These are phyloP conservation scores for Notechis scutatus DNA, from an alignment of 2,113 vertebrate genomes.

Conservation along the genomic window DNA sequence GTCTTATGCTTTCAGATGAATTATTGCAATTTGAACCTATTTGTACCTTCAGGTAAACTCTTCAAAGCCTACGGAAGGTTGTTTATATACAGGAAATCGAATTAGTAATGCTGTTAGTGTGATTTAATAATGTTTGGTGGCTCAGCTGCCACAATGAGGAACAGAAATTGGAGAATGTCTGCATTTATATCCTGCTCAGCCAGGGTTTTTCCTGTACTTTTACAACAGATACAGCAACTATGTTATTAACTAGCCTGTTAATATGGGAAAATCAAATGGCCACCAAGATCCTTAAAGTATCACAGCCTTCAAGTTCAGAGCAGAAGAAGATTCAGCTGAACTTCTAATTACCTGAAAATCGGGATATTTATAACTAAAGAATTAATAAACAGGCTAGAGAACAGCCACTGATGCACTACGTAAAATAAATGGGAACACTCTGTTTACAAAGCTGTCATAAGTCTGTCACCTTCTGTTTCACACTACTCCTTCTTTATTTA, in stretches of 20 bases:
- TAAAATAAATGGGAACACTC: neutral
- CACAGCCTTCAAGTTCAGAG: neutral
- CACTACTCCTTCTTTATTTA: neutral
- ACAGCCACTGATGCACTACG: neutral
- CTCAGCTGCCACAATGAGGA: slow-evolving; percentile 46
- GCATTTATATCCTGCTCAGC: neutral
- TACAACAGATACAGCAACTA: neutral
- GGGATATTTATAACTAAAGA: slow-evolving; percentile 27
- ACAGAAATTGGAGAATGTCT: slow-evolving; percentile 43
- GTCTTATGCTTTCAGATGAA: slow-evolving; percentile 57
- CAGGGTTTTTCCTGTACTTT: slow-evolving; percentile 21
- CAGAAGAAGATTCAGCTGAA: neutral
- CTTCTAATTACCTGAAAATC: neutral
- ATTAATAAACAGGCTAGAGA: neutral
- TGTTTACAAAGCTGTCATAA: neutral
- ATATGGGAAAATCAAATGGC: neutral
- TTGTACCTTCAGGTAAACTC: slow-evolving; percentile 56
- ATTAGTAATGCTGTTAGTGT: slow-evolving; percentile 59
- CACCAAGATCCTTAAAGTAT: too few relatives aligned
- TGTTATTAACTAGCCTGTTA: neutral
- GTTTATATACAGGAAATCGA: slow-evolving; percentile 67
- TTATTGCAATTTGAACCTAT: slow-evolving; percentile 62
- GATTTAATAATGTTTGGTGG: slow-evolving; percentile 52
- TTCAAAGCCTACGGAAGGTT: slow-evolving; percentile 61
- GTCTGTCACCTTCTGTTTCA: neutral